A percentile compares a stretch with the other conserved stretches of the same genome.
These are phyloP conservation scores for Orientallactaga bullata DNA, from an alignment of 2,113 vertebrate genomes.

Conservation along the genomic window DNA sequence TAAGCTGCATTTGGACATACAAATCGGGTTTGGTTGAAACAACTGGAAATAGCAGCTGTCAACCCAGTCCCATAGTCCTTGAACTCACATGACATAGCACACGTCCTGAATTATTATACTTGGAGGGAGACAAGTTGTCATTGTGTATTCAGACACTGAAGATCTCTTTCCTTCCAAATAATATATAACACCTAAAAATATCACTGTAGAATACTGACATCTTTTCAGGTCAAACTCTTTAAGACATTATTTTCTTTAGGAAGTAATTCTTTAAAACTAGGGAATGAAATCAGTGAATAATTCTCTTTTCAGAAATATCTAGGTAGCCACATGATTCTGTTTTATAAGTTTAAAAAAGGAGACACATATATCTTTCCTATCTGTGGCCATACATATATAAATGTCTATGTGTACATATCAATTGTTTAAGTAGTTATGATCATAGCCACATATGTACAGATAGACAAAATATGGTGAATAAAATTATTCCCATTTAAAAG, in stretches of 20 bases:
- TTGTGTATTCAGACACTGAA: conserved; percentile 51
- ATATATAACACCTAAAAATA: conserved; percentile 61
- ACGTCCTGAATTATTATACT: conserved; percentile 58
- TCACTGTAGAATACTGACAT: not conserved
- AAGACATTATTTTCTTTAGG: not conserved
- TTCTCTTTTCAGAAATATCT: not conserved
- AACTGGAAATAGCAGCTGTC: conserved; percentile 77
- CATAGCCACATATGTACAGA: not conserved
- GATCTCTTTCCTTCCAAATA: conserved; percentile 62
- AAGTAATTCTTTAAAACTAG: conserved; percentile 45
- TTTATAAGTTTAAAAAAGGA: conserved; percentile 44
- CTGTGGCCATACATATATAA: not conserved
- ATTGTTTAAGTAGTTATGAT: not conserved
- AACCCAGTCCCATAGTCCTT: conserved; percentile 50
- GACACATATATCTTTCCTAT: not conserved
- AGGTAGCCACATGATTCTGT: not conserved
- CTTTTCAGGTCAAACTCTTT: conserved; percentile 52
- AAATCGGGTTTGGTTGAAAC: conserved; percentile 61
- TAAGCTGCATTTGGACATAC: conserved; percentile 59
- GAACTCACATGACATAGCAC: conserved; percentile 17
- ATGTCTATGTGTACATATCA: not conserved
- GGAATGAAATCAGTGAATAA: conserved; percentile 11
- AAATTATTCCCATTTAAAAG: not conserved
- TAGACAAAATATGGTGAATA: not conserved
- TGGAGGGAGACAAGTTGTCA: conserved; percentile 43